These are phyloP conservation scores for Synanthedon myopaeformis DNA, from an alignment of 2,888 invertebrate genomes.

Conservation along the genomic window DNA sequence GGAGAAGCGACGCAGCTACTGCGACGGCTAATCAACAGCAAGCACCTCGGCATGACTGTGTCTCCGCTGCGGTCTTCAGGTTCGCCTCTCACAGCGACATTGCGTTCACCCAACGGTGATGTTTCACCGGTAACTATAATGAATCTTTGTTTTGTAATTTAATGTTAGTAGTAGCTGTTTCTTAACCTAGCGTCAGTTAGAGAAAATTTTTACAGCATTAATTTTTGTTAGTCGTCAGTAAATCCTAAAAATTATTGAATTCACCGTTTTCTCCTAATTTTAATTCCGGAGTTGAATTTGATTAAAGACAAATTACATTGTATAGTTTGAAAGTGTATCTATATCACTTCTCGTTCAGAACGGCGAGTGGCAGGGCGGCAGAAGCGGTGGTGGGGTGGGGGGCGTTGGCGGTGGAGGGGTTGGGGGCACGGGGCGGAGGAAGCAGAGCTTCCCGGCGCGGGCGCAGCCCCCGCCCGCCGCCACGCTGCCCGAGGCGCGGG, in stretches of 20 bases:
- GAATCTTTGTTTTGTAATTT: too few relatives aligned
- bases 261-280: too few relatives aligned
- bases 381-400: conserved; percentile 9
- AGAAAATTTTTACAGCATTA: too few relatives aligned
- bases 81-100: conserved; percentile 9
- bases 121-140: conserved; percentile 39
- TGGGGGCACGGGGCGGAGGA: conserved; percentile 77
- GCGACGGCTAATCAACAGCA: conserved; percentile 80
- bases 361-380: conserved; percentile 43
- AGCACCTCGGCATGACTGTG: conserved; percentile 78
- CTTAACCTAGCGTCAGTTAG: too few relatives aligned
- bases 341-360: conserved; percentile 25
- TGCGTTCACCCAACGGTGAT: conserved; percentile 41
- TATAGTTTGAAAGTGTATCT: neutral
- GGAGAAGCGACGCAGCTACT: conserved; percentile 79
- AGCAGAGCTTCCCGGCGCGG: conserved; percentile 84
- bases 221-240: too few relatives aligned
- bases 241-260: too few relatives aligned
- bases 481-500: conserved; percentile 8
- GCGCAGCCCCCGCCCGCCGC: conserved; percentile 46
- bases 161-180: too few relatives aligned
- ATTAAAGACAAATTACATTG: too few relatives aligned
- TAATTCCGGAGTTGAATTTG: too few relatives aligned
- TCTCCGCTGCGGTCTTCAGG: conserved; percentile 32
- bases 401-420: conserved; percentile 48